phyloP scores from a whole-genome alignment of 2,113 vertebrate species.

The Sakesphorus luctuosus region DNA sequence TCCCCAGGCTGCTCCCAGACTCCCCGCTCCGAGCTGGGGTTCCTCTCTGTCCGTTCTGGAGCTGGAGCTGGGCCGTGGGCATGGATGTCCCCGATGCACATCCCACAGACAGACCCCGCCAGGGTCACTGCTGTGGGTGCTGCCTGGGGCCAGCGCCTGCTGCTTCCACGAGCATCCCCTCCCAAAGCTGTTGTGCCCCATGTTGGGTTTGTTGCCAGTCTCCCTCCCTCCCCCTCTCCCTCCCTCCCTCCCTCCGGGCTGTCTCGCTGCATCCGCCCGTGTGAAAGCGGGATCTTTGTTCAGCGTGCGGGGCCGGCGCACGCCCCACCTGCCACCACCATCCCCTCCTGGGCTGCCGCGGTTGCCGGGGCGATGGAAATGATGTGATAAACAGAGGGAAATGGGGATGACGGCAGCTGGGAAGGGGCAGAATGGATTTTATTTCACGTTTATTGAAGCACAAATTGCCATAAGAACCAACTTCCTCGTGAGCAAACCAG shows the following conservation, averaged over 20 bases:
- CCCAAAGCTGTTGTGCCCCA: neutral
- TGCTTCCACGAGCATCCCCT: neutral
- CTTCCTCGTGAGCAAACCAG: neutral
- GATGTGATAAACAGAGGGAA: slow-evolving; percentile 52
- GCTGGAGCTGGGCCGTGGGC: rapidly evolving
- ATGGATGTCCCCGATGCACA: neutral
- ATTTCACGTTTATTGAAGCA: slow-evolving; percentile 34
- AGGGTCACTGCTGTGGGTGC: rapidly evolving
- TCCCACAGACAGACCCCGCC: neutral
- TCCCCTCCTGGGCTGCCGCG: neutral
- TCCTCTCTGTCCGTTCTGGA: neutral
- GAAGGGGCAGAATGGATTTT: slow-evolving; percentile 49
- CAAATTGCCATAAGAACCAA: slow-evolving; percentile 52
- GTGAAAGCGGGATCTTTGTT: neutral
- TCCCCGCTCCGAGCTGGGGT: neutral
- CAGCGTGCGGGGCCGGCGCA: rapidly evolving
- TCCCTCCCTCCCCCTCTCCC: neutral
- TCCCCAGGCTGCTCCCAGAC: neutral
- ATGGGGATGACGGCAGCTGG: slow-evolving; percentile 21
- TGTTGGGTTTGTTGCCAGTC: rapidly evolving
- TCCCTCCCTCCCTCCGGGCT: rapidly evolving
- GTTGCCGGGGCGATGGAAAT: slow-evolving; percentile 17
- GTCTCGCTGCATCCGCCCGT: neutral
- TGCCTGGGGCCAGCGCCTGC: neutral
- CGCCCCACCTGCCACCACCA: neutral